Evolutionary conservation across 1,140 invertebrate species (phyloP).

Genomic region (Drosophila arawakana): DNA sequence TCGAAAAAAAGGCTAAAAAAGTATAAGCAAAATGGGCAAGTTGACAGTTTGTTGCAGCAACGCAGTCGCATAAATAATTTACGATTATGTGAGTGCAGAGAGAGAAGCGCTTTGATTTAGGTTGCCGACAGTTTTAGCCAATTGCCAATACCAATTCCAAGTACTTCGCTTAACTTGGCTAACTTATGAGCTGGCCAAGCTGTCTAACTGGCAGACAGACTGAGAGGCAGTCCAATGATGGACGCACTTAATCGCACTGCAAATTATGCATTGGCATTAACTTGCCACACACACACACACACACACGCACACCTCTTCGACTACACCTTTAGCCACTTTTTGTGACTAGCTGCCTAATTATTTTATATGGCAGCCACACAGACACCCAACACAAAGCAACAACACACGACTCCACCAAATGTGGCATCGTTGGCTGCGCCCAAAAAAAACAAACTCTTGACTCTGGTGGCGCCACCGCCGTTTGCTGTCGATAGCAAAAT

Average conservation of each 20-base stretch:
- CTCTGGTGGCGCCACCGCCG: conserved; percentile 49
- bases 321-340: conserved; percentile 46
- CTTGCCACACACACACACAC: conserved; percentile 27
- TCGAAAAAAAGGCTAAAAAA: too few species aligned
- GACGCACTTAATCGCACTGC: conserved; percentile 58
- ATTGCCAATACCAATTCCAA: conserved; percentile 5
- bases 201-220: conserved; percentile 2
- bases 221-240: conserved; percentile 43
- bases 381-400: not conserved
- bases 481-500: conserved; percentile 78
- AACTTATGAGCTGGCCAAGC: conserved; percentile 62
- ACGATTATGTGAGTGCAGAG: conserved; percentile 64
- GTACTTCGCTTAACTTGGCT: conserved; percentile 23
- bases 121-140: conserved; percentile 54
- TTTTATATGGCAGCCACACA: conserved; percentile 62
- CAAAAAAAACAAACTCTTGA: not conserved
- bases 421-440: conserved; percentile 53
- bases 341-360: conserved; percentile 72
- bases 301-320: conserved; percentile 12
- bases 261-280: conserved; percentile 72
- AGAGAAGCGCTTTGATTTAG: conserved; percentile 69
- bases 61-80: conserved; percentile 64
- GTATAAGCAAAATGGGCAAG: conserved; percentile 4
- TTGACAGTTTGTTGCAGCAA: conserved; percentile 28
- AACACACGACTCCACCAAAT: conserved; percentile 4